Base-by-base conservation (phyloP, 2,797 vertebrate genomes). In the Thripadectes ignobilis region DNA sequence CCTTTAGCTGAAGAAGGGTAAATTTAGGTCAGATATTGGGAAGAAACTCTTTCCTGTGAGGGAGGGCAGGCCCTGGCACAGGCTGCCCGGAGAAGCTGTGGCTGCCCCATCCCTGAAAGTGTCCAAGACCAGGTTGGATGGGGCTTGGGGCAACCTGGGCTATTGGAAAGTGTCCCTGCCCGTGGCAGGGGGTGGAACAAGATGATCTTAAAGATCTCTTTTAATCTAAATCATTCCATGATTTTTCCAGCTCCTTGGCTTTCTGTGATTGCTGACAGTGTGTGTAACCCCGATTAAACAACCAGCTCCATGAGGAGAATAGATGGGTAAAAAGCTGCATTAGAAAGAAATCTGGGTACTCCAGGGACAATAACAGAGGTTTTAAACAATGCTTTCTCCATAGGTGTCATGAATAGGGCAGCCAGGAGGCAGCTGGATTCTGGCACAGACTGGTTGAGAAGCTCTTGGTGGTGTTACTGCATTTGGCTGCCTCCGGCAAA, bases 361-460 rank as follows among this genome's bases (percentile, higher is more conserved):
- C 2, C 34, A 48, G 43, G 66, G 74, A 20, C 19, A 57, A 30
- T 16, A 46, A 6, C 0, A 0, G 46, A 30, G 77, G 29, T 29
- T 92, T 92, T 32, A 45, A 85, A 38, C 74, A 49, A 34, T 1
- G 11, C 58, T 85, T 32, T 51, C 62, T 87, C 81, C 1, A 0
- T 4, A 32, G 80, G 65, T 90, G 76, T 59, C 80, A 57, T 41
- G 5, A 5, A 3, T 74, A 77, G 73, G 88, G 87, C 87, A 82
- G 89, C 84, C 94, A 76, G 84, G 41, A 95, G 89, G 84, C 91
- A 89, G 84, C 18, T 10, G 11, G 62, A 29, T 69, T 27, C 54
- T 26, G 94, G 85, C 93, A 46, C 51, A 6, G 57, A 59, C 59
- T 48, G 83, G 4, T 1, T 34, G 39, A 0, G n/a, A 21, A 55